Base-by-base conservation (phyloP, 2,113 vertebrate genomes). In the Phylloscopus trochilus region DNA sequence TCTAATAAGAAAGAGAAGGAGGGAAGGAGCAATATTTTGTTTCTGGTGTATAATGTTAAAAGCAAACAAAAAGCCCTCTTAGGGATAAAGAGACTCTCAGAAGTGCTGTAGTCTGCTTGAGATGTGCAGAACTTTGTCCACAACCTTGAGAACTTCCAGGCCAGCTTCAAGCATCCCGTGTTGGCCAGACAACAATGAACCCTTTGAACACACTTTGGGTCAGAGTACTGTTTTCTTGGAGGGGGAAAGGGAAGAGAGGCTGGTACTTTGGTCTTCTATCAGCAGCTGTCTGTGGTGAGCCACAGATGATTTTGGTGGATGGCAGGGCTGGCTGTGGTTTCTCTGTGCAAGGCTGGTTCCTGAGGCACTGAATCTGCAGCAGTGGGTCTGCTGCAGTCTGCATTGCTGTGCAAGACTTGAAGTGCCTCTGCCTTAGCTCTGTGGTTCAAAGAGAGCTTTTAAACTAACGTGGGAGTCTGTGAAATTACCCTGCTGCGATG, bases 121-220 rank as follows among this genome's bases (percentile, higher is more conserved):
- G 83, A 62, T 13, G 1, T 70, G 86, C 60, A 74, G 55, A 74
- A 81, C 66, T 90, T 94, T 81, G 68, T 63, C 80, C 51, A 52
- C 70, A 93, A 10, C n/a, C 44, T 80, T 90, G 93, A 87, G 60
- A 77, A 76, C 52, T 94, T 91, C 67, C 78, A 95, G 91, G 58
- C 74, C 74, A 75, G 28, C 63, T 88, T 91, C 43, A 74, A 70
- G 39, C 33, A 15, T 73, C 0, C 0, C 0, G 28, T 62, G 58
- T 67, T 3, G 31, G 49, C 76, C 89, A 95, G 93, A 94, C 87
- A 89, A 87, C 95, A 95, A 41, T 80, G 82, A 83, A 62, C 15
- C 59, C 63, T 83, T 91, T 95, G 87, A 97, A 33, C 14, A 30
- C 24, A 2, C 81, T 94, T 83, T 87, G 86, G 73, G 86, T 81